Percentiles rank a stretch among this genome's conserved stretches.
Evolutionary conservation across 1,140 invertebrate genomes (phyloP).

Genomic region (Caenorhabditis elegans): DNA sequence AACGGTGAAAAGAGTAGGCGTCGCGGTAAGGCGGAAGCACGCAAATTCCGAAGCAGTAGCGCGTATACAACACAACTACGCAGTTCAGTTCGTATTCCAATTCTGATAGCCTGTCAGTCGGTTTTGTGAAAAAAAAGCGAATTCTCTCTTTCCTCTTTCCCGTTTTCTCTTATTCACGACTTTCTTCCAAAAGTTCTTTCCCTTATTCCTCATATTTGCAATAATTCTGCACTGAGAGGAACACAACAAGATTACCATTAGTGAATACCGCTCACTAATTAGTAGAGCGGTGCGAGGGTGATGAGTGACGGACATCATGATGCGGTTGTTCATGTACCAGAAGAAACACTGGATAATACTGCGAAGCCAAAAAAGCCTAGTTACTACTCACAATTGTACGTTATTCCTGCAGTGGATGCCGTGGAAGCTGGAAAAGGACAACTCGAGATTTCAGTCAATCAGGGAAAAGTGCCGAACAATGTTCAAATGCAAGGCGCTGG

Average conservation of each 20-base stretch:
- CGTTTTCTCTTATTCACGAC: neutral
- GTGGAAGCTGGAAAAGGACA: slow-evolving; percentile 93
- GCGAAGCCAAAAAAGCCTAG: slow-evolving; percentile 36
- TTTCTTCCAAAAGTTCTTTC: neutral
- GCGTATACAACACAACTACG: slow-evolving; percentile 14
- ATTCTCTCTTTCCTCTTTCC: neutral
- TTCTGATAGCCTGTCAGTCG: slow-evolving; percentile 31
- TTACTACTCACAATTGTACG: slow-evolving; percentile 65
- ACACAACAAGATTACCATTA: neutral
- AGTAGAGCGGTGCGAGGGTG: neutral
- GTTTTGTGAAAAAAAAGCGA: neutral
- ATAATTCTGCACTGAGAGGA: neutral
- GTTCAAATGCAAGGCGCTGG: slow-evolving; percentile 91
- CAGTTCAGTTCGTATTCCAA: slow-evolving; percentile 31
- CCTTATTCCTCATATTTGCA: neutral
- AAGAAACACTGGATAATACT: neutral
- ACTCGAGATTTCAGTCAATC: slow-evolving; percentile 94
- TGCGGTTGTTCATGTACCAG: slow-evolving; percentile 30
- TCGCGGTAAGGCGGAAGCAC: neutral
- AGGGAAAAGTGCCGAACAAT: slow-evolving; percentile 95
- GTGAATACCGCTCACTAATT: slow-evolving; percentile 14
- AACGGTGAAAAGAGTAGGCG: slow-evolving; percentile 23
- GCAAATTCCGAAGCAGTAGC: slow-evolving; percentile 28
- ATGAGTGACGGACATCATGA: slow-evolving; percentile 26
- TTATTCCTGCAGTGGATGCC: slow-evolving; percentile 77